Conservation (phyloP, 92 coral and sea anemone genomes). For the Muricea muricata region DNA sequence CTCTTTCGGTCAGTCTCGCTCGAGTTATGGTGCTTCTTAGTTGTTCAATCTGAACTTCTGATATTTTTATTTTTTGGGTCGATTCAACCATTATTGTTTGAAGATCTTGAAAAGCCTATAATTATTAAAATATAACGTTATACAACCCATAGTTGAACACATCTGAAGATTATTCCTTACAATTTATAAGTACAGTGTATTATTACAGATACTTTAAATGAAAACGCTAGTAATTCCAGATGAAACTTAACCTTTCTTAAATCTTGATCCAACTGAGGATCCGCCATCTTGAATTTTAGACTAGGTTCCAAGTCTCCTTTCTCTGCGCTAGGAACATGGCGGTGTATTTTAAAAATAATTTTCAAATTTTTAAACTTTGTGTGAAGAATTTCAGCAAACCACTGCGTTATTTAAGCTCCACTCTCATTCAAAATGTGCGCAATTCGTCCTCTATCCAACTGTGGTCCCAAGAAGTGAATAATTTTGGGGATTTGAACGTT, state of each 20-base stretch:
- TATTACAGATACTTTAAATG: neutral
- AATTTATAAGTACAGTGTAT: neutral
- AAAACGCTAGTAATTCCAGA: neutral
- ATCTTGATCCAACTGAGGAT: slow-evolving; percentile 85
- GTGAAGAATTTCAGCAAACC: neutral
- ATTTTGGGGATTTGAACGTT: slow-evolving; percentile 18
- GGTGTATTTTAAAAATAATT: neutral
- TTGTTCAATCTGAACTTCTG: slow-evolving; percentile 91
- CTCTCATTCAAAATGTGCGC: neutral
- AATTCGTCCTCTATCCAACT: neutral
- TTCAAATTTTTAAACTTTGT: neutral
- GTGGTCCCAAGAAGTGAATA: neutral
- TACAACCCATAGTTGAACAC: neutral
- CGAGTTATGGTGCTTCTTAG: slow-evolving; percentile 85
- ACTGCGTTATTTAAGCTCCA: neutral
- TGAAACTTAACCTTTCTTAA: slow-evolving; percentile 77
- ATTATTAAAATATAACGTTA: neutral
- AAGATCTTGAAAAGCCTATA: slow-evolving; percentile 95
- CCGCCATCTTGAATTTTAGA: slow-evolving; percentile 83
- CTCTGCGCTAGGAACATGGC: slow-evolving; percentile 26
- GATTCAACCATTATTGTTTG: slow-evolving; percentile 92
- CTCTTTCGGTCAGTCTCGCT: slow-evolving; percentile 93
- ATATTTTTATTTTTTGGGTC: slow-evolving; percentile 84
- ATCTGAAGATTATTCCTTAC: neutral
- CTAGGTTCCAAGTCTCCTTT: neutral